Evolutionary conservation across 2,113 vertebrate genomes (phyloP), one percentile per base, ranked within the genome.

Genomic region (Entomyzon cyanotis): DNA sequence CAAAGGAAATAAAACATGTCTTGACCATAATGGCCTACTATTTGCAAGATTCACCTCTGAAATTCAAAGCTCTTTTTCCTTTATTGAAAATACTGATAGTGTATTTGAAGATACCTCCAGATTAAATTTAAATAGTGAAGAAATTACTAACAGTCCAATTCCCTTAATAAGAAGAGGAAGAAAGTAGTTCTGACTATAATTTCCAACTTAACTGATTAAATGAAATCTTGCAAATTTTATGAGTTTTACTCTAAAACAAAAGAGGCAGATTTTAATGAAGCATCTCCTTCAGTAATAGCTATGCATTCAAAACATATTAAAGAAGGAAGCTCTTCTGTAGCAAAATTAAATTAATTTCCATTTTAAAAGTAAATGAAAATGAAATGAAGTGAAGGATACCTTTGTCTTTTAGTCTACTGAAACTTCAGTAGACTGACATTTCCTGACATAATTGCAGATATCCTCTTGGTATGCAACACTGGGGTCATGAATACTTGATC

Each of bases 221-320:
- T 87, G 52, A 81, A 85, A 75, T 44, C 44, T 85, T 92, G 49
- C 20, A 71, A 78, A 88, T 89, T 55, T 95, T 92, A 59, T 67
- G 74, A 53, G 15, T 59, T 94, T 94, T 37, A 47, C 18, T 93
- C 73, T 86, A 63, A 93, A 92, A 92, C 65, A 95, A 88, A 96
- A 20, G 28, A 63, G 55, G 63, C 39, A 91, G 58, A 84, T 87
- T 93, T 94, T 93, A 88, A 89, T 90, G 73, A 92, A 65, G 27
- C 47, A 52, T 90, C 33, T 84, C 83, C n/a, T 74, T 67, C 53
- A 39, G 39, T 68, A 95, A 94, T 44, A 81, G 73, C 44, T 53
- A 10, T 44, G 35, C 28, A 88, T 91, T 92, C 77, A 84, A 95
- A 96, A 71, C 27, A 35, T 87, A 77, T 83, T 95, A 77, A 80